A percentile compares a stretch with the other conserved stretches of the same genome.
Evolutionary conservation across 2,888 invertebrate genomes (phyloP).

Genomic region (Barypeithes pellucidus): DNA sequence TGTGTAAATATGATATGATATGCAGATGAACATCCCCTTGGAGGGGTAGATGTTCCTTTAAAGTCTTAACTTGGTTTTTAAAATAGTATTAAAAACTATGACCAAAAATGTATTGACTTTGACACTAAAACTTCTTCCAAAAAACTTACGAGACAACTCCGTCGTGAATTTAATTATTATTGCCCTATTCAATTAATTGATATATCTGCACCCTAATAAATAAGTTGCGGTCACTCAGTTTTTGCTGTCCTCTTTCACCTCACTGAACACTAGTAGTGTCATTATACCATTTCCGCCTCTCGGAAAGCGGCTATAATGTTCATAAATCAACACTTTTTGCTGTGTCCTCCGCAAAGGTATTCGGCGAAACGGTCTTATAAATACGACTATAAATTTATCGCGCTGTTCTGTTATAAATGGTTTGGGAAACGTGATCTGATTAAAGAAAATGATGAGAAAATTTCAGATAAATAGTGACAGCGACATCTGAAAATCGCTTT

Average conservation of each 20-base stretch:
- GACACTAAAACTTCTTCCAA: too few species aligned
- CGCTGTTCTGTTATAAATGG: neutral
- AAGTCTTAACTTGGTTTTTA: too few species aligned
- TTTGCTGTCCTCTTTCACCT: neutral
- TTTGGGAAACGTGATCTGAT: constrained; percentile 1
- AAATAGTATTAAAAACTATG: too few species aligned
- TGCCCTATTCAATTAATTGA: too few species aligned
- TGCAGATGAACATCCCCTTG: too few species aligned
- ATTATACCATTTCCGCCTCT: neutral
- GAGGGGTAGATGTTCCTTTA: too few species aligned
- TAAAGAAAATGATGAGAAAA: neutral
- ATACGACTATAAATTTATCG: neutral
- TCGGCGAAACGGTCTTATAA: constrained; percentile 5
- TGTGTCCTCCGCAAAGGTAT: neutral
- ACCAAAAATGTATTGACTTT: too few species aligned
- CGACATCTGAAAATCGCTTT: too few species aligned
- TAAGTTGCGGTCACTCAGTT: neutral
- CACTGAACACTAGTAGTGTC: constrained; percentile 2
- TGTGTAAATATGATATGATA: too few species aligned
- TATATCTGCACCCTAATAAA: too few species aligned
- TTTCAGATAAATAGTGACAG: neutral
- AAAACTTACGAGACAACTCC: too few species aligned
- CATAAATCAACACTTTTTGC: constrained; percentile 9
- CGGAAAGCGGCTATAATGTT: neutral
- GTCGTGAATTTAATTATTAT: neutral